phyloP scores from a whole-genome alignment of 2,113 vertebrate species.

The Percopsis transmontana region DNA sequence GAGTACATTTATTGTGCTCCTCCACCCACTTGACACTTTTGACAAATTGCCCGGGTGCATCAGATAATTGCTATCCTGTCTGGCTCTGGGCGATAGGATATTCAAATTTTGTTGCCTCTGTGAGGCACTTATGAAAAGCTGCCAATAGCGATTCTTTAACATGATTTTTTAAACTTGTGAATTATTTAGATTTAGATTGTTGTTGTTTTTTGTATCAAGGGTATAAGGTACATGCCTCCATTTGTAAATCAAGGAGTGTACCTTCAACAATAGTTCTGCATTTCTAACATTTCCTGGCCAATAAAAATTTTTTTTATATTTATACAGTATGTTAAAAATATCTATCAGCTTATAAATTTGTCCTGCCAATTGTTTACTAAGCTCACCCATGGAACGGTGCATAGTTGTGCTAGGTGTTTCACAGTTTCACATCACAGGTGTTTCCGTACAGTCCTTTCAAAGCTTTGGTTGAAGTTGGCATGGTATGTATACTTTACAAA shows the following conservation, averaged over 20 bases:
- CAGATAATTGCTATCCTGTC: slow-evolving; percentile 39
- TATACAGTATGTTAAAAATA: background rate
- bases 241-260: background rate
- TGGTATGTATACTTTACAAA: slow-evolving; percentile 32
- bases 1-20: slow-evolving; percentile 2
- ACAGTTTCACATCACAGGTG: background rate
- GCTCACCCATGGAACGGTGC: background rate
- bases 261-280: background rate
- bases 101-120: slow-evolving; percentile 23
- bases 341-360: background rate
- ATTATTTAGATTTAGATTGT: slow-evolving; percentile 16
- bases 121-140: slow-evolving; percentile 31
- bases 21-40: slow-evolving; percentile 33
- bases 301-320: background rate
- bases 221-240: background rate
- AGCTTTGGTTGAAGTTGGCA: slow-evolving; percentile 57
- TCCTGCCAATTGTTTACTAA: background rate
- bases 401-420: slow-evolving; percentile 2
- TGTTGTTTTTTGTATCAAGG: background rate
- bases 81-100: slow-evolving; percentile 22
- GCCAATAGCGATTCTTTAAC: slow-evolving; percentile 23
- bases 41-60: slow-evolving; percentile 44
- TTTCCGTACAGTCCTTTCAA: slow-evolving; percentile 7
- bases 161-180: slow-evolving; percentile 10
- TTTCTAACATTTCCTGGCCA: background rate